Evolutionary conservation across 2,113 vertebrate species (phyloP).

Genomic region (Penelope pileata): DNA sequence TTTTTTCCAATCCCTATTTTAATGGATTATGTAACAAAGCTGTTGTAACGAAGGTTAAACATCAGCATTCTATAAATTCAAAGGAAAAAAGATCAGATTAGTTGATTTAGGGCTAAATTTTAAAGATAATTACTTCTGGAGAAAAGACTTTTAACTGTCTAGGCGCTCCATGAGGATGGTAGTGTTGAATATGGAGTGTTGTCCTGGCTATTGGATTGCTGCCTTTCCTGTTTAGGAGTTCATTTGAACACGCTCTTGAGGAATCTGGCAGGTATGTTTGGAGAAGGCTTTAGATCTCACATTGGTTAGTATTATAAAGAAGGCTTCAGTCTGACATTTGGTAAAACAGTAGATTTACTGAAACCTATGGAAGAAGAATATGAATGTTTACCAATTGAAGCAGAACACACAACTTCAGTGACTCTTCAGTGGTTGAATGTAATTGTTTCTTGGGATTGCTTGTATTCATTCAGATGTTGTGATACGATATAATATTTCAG

Average conservation of each 20-base stretch:
- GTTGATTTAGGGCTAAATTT: not conserved
- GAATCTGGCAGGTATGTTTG: not conserved
- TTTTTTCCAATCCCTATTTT: not conserved
- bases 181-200: not conserved
- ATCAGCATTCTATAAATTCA: not conserved
- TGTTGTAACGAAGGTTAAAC: not conserved
- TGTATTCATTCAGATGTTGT: not conserved
- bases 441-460: not conserved
- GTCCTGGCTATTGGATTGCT: not conserved
- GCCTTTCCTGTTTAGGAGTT: not conserved
- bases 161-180: not conserved
- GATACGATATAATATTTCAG: not conserved
- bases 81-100: not conserved
- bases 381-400: not conserved
- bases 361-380: not conserved
- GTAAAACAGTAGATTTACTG: not conserved
- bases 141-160: not conserved
- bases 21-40: not conserved
- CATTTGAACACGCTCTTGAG: not conserved
- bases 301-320: not conserved
- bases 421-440: not conserved
- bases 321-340: not conserved
- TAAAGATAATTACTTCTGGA: not conserved
- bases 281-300: not conserved
- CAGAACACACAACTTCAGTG: not conserved